Evolutionary conservation across 2,113 vertebrate genomes (phyloP).

Genomic region (Callionymus lyra): DNA sequence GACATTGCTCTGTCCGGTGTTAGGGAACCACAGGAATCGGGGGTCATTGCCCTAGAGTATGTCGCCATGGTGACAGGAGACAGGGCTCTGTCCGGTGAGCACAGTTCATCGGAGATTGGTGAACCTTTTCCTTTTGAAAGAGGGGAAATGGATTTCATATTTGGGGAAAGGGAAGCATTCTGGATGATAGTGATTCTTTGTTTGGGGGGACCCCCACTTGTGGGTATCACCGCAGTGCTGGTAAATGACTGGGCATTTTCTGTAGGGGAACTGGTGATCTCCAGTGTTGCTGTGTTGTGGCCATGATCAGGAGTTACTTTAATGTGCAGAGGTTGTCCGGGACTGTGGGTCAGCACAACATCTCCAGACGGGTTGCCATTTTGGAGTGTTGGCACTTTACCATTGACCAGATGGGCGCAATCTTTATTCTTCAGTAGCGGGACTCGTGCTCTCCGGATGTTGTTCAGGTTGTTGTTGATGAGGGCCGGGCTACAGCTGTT

Average conservation of each 20-base stretch:
- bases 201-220: conserved; percentile 80
- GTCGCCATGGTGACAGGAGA: conserved; percentile 77
- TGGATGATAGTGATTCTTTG: conserved; percentile 94
- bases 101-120: conserved; percentile 59
- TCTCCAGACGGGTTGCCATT: conserved; percentile 82
- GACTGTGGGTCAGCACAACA: conserved; percentile 83
- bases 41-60: conserved; percentile 77
- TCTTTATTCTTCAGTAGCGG: conserved; percentile 82
- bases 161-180: conserved; percentile 75
- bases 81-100: conserved; percentile 72
- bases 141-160: conserved; percentile 73
- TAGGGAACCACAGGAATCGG: conserved; percentile 81
- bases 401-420: conserved; percentile 68
- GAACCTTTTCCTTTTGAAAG: conserved; percentile 73
- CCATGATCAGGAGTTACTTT: conserved; percentile 91
- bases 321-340: conserved; percentile 90
- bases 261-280: conserved; percentile 84
- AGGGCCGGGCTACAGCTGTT: conserved; percentile 69
- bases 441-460: conserved; percentile 71
- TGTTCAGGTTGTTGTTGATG: conserved; percentile 77
- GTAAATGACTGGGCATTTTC: conserved; percentile 83
- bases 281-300: conserved; percentile 85
- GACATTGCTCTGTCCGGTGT: conserved; percentile 87
- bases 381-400: conserved; percentile 73
- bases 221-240: conserved; percentile 93